Evolutionary conservation across 1,140 invertebrate genomes (phyloP).

Genomic region (Pachypsylla venusta): DNA sequence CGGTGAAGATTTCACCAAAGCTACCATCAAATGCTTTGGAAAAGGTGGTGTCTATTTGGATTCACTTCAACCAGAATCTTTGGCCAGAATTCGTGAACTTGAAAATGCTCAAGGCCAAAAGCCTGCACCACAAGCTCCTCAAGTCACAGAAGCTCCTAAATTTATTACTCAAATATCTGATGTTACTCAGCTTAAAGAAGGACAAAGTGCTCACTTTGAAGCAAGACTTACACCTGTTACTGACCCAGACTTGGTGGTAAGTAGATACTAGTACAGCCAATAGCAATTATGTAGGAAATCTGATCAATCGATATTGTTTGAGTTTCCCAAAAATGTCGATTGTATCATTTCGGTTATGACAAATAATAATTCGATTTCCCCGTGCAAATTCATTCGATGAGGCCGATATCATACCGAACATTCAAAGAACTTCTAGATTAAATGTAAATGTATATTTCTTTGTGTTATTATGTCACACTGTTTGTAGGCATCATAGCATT

Average conservation of each 20-base stretch:
- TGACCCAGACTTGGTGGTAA: constrained; percentile 66
- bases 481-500: too few relatives aligned
- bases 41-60: constrained; percentile 83
- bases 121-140: constrained; percentile 35
- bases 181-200: constrained; percentile 69
- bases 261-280: too few relatives aligned
- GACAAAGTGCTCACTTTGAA: constrained; percentile 89
- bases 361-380: too few relatives aligned
- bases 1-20: constrained; percentile 73
- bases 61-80: constrained; percentile 83
- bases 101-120: constrained; percentile 38
- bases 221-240: constrained; percentile 74
- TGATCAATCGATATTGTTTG: too few relatives aligned
- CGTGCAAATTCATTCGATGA: too few relatives aligned
- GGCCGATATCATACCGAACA: too few relatives aligned
- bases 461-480: too few relatives aligned
- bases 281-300: too few relatives aligned
- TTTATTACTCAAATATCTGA: constrained; percentile 77
- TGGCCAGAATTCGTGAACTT: constrained; percentile 76
- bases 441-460: too few relatives aligned
- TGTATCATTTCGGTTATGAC: too few relatives aligned
- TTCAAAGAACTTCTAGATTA: too few relatives aligned
- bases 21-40: constrained; percentile 64
- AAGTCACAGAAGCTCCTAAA: constrained; percentile 65
- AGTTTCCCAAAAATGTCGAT: too few relatives aligned